Base-by-base conservation (phyloP, 2,797 vertebrate species). In the Eurystomus glaucurus region DNA sequence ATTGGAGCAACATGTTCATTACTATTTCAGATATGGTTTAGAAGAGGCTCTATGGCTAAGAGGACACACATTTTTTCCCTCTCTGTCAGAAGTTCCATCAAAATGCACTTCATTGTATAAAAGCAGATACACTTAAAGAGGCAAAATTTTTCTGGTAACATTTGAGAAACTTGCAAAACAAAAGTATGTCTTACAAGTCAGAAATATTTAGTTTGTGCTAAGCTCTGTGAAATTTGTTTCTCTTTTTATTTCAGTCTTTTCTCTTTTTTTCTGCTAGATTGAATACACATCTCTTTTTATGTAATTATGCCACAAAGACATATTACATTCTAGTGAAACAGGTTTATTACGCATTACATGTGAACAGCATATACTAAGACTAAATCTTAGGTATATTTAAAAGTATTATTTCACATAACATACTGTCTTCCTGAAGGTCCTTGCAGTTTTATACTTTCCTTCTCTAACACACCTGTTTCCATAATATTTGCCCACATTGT, bases 1-100 rank as follows among this genome's bases (percentile, higher is more conserved):
- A 98, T 94, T 97, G 97, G 96, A 98, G 91, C 94, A 98, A 98
- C 95, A 96, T 95, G 80, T 91, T 98, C 97, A 97, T 98, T 98
- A 97, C 93, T 97, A 90, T 98, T 98, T 97, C 97, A 97, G 95
- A 96, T 61, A 79, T 78, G 70, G 41, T 91, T 97, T 93, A 70
- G 58, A 92, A 95, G 71, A 82, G 20, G 16, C 14, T 92, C 17
- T 48, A 46, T 48, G 50, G 41, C 29, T 52, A 89, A 74, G 33
- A 88, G 58, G 26, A 33, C 11, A 39, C 57, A 52, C 6, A 43
- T 68, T 92, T 93, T 86, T 68, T 19, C 23, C 39, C 22, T 9
- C 26, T 46, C 26, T 41, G 9, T 57, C 51, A 83, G 35, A 95
- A 83, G 46, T 88, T 93, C 66, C 28, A 39, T 72, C 64, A 90